A percentile compares a stretch with the other conserved stretches of the same genome.
Evolutionary conservation across 2,888 invertebrate species (phyloP).

Genomic region (Lithophane ornitopus): DNA sequence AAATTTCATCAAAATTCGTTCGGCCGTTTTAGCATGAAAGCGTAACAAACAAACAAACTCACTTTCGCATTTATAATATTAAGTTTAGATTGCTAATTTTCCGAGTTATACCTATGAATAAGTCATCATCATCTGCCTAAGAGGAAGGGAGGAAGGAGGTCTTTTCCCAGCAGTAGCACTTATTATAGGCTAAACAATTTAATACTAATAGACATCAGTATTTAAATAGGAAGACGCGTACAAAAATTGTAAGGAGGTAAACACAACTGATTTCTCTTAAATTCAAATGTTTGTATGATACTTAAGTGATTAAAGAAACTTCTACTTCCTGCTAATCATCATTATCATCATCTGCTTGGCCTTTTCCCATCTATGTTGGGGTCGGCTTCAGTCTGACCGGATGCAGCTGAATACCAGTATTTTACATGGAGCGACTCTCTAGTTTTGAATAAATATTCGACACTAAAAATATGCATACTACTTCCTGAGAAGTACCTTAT

Average conservation of each 20-base stretch:
- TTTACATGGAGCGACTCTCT: too few species aligned
- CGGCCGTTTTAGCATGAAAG: too few species aligned
- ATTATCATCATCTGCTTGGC: too few species aligned
- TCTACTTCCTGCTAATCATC: neutral
- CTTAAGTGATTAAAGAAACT: neutral
- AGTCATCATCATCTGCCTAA: too few species aligned
- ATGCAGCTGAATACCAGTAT: too few species aligned
- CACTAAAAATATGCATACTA: neutral
- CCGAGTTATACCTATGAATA: neutral
- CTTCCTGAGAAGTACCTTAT: neutral
- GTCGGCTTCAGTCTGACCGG: too few species aligned
- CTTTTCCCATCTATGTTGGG: too few species aligned
- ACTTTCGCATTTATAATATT: too few species aligned
- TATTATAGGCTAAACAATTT: neutral
- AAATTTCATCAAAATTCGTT: too few species aligned
- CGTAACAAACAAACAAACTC: too few species aligned
- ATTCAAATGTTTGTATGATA: neutral
- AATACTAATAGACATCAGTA: neutral
- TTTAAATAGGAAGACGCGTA: neutral
- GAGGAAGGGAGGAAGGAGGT: too few species aligned
- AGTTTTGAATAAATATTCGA: neutral
- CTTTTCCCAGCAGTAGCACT: neutral
- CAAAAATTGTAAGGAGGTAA: neutral
- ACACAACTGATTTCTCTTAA: neutral
- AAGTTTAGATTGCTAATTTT: neutral